Evolutionary conservation across 2,888 invertebrate species (phyloP).

Genomic region (Cheilosia impressa): DNA sequence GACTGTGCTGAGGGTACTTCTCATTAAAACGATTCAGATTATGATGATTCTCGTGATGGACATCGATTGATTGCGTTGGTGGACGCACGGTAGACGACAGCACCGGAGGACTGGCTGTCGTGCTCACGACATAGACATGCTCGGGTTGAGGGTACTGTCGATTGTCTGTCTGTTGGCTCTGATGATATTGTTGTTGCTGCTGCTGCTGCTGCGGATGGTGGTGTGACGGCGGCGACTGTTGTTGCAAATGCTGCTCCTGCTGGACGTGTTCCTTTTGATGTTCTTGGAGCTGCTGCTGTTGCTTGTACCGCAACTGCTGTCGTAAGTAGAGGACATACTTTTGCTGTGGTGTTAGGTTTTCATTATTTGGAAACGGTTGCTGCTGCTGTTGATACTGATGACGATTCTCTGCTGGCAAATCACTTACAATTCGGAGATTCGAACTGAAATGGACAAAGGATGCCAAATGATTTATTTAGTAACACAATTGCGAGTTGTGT

Average conservation of each 20-base stretch:
- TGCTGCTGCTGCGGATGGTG: conserved; percentile 61
- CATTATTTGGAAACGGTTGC: conserved; percentile 76
- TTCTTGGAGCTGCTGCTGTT: conserved; percentile 76
- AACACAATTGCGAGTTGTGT: conserved; percentile 44
- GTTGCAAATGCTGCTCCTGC: conserved; percentile 71
- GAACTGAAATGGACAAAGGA: conserved; percentile 59
- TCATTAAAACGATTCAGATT: conserved; percentile 66
- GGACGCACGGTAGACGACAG: conserved; percentile 59
- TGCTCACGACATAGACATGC: conserved; percentile 75
- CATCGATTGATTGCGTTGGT: conserved; percentile 65
- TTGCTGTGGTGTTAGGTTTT: conserved; percentile 81
- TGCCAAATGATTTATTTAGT: conserved; percentile 67
- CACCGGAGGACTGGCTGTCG: conserved; percentile 74
- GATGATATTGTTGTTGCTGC: conserved; percentile 65
- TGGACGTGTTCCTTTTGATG: conserved; percentile 71
- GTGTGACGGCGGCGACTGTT: conserved; percentile 52
- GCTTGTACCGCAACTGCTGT: conserved; percentile 80
- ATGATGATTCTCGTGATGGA: conserved; percentile 62
- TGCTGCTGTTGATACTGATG: conserved; percentile 76
- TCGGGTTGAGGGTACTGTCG: conserved; percentile 53
- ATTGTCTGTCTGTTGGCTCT: conserved; percentile 55
- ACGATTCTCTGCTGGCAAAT: conserved; percentile 52
- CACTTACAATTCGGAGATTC: conserved; percentile 55
- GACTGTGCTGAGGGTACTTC: conserved; percentile 78
- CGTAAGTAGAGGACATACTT: conserved; percentile 82